Evolutionary conservation across 2,888 invertebrate genomes (phyloP).

Genomic region (Amaurobius ferox): DNA sequence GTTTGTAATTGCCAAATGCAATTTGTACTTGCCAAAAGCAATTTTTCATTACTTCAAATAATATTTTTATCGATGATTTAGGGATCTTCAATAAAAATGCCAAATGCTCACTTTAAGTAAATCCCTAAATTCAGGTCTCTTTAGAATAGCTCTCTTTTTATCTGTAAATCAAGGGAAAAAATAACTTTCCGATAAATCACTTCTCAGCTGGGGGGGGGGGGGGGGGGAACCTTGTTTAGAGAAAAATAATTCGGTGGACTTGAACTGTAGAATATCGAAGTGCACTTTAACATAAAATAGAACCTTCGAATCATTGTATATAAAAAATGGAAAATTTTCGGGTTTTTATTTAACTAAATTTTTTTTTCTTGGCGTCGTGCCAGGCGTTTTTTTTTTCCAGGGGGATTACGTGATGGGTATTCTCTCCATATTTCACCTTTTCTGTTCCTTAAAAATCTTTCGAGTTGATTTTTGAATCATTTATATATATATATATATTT

Average conservation of each 20-base stretch:
- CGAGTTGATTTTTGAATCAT: constrained; percentile 6
- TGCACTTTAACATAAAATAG: constrained; percentile 50
- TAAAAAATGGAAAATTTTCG: not conserved
- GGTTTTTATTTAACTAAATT: constrained; percentile 12
- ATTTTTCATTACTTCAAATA: too few species aligned
- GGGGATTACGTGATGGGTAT: constrained; percentile 1
- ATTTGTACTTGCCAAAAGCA: too few species aligned
- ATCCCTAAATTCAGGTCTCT: not conserved
- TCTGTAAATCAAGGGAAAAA: too few species aligned
- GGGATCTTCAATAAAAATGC: too few species aligned
- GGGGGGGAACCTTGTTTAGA: constrained; percentile 13
- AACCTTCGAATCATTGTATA: not conserved
- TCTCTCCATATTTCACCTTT: not conserved
- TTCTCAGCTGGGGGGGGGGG: not conserved
- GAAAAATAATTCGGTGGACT: constrained; percentile 45
- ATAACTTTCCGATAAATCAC: constrained; percentile 1
- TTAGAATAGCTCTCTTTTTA: not conserved
- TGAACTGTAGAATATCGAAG: constrained; percentile 53
- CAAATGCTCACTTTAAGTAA: not conserved
- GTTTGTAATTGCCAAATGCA: too few species aligned
- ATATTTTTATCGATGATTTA: too few species aligned
- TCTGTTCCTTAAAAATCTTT: not conserved
- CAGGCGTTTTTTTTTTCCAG: not conserved
- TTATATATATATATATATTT: not conserved
- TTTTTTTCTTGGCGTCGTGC: not conserved